A percentile compares a stretch with the other conserved stretches of the same genome.
phyloP scores from a whole-genome alignment of 2,888 invertebrate species.

The Camptogramma bilineatum region DNA sequence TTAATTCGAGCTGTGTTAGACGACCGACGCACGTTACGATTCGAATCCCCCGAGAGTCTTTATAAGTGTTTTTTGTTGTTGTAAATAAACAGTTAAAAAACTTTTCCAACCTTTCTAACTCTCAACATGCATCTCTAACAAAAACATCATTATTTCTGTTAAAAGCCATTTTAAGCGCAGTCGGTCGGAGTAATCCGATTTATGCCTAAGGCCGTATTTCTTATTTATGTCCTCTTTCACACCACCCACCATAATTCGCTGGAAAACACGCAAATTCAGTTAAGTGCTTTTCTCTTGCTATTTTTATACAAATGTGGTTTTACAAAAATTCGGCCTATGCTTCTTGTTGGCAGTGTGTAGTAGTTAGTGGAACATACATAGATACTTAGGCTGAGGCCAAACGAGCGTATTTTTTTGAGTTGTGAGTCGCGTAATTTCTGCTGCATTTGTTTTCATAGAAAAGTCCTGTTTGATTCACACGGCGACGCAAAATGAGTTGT shows the following conservation, averaged over 20 bases:
- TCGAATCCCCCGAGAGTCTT: too few species aligned
- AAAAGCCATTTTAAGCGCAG: conserved; percentile 66
- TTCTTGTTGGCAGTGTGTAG: too few species aligned
- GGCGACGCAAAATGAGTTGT: too few species aligned
- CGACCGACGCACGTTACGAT: too few species aligned
- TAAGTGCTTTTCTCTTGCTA: conserved; percentile 57
- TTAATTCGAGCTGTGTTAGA: too few species aligned
- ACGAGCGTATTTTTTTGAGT: too few species aligned
- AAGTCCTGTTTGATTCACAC: too few species aligned
- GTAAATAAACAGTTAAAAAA: background rate
- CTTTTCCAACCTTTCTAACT: background rate
- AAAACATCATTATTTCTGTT: conserved; percentile 71
- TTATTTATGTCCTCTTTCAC: conserved; percentile 61
- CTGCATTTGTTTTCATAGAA: too few species aligned
- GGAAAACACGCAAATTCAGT: conserved; percentile 64
- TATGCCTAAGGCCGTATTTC: conserved; percentile 67
- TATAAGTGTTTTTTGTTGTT: too few species aligned
- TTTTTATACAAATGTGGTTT: conserved; percentile 34
- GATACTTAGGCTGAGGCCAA: background rate
- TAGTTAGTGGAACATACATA: background rate
- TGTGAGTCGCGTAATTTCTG: too few species aligned
- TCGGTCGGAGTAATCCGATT: conserved; percentile 72
- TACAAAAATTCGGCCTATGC: too few species aligned
- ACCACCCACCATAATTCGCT: conserved; percentile 64
- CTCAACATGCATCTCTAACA: conserved; percentile 46